Evolutionary conservation across 2,888 invertebrate genomes (phyloP).

Genomic region (Unio pictorum): DNA sequence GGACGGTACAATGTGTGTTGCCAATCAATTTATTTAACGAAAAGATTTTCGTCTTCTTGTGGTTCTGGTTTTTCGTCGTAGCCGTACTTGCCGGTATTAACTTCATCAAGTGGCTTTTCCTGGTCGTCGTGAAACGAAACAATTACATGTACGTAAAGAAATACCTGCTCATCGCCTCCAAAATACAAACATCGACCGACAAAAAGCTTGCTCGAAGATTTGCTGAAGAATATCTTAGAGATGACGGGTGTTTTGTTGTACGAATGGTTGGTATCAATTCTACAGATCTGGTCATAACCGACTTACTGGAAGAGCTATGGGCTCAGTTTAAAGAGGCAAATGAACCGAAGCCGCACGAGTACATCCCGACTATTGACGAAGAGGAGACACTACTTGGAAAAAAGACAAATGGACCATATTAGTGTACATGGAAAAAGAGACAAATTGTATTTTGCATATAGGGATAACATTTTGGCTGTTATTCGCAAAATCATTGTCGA

Average conservation of each 20-base stretch:
- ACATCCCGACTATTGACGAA: slow-evolving; percentile 22
- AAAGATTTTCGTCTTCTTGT: slow-evolving; percentile 55
- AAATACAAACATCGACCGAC: slow-evolving; percentile 31
- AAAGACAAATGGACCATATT: slow-evolving; percentile 10
- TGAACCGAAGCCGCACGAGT: slow-evolving; percentile 32
- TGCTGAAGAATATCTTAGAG: slow-evolving; percentile 45
- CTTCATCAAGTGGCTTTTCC: slow-evolving; percentile 40
- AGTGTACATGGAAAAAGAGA: no score
- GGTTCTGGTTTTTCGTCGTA: slow-evolving; percentile 57
- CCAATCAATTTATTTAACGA: slow-evolving; percentile 58
- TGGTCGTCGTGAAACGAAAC: slow-evolving; percentile 36
- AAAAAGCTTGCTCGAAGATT: slow-evolving; percentile 42
- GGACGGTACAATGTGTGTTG: slow-evolving; percentile 52
- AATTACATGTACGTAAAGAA: slow-evolving; percentile 45
- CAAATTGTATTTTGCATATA: no score
- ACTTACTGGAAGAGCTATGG: slow-evolving; percentile 55
- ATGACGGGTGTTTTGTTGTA: slow-evolving; percentile 50
- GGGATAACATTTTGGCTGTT: no score
- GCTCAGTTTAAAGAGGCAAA: slow-evolving; percentile 29
- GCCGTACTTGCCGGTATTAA: slow-evolving; percentile 28
- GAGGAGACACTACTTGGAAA: slow-evolving; percentile 29
- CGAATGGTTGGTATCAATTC: slow-evolving; percentile 58
- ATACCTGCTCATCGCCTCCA: slow-evolving; percentile 38
- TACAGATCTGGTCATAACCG: slow-evolving; percentile 57
- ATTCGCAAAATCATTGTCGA: no score